phyloP scores from a whole-genome alignment of 2,113 vertebrate genomes.

The Brienomyrus brachyistius region DNA sequence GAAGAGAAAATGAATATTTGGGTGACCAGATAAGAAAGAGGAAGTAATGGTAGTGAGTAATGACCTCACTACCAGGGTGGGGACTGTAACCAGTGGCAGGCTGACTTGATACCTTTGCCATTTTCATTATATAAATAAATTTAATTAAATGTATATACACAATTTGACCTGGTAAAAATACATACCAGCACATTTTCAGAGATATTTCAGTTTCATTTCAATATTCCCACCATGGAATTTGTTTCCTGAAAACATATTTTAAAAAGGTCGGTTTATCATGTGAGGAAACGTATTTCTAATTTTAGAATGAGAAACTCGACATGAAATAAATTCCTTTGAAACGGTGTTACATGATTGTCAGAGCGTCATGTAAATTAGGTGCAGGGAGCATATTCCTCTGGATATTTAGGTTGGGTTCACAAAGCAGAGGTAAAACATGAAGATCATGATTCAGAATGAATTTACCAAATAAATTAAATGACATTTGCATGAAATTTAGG shows the following conservation, averaged over 20 bases:
- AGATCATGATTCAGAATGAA: background rate
- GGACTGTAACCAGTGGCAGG: background rate
- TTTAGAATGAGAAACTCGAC: background rate
- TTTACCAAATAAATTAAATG: background rate
- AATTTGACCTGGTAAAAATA: background rate
- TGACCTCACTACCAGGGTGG: background rate
- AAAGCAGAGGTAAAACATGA: background rate
- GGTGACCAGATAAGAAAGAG: background rate
- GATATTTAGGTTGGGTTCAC: background rate
- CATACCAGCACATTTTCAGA: background rate
- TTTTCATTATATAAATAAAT: background rate
- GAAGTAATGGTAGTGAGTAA: background rate
- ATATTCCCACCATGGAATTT: background rate
- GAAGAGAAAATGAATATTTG: background rate
- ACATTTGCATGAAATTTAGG: background rate
- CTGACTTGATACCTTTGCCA: background rate
- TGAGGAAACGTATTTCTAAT: background rate
- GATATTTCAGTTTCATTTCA: background rate
- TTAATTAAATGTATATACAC: background rate
- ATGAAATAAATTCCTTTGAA: background rate
- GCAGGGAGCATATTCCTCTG: background rate
- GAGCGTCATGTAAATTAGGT: background rate
- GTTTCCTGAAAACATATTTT: background rate
- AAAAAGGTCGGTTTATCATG: background rate
- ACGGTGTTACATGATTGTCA: slow-evolving; percentile 1